These are phyloP conservation scores for Calycopis cecrops DNA, from an alignment of 1,140 invertebrate species.

Conservation along the genomic window DNA sequence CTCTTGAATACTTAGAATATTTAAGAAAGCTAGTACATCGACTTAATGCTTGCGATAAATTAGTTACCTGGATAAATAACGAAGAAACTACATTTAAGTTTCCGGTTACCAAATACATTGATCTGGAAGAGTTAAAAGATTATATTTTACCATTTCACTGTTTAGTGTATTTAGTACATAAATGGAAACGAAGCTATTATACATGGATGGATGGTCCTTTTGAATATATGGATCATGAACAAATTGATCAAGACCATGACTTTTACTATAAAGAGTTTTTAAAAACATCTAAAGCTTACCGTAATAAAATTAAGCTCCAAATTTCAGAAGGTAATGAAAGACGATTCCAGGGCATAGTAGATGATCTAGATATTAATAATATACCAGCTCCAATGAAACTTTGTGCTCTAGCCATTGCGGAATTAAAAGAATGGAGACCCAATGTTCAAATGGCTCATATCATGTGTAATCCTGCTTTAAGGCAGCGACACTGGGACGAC, in stretches of 20 bases:
- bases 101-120: slow-evolving; percentile 82
- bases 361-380: slow-evolving; percentile 85
- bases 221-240: slow-evolving; percentile 84
- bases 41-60: slow-evolving; percentile 82
- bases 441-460: slow-evolving; percentile 87
- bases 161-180: slow-evolving; percentile 76
- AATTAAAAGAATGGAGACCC: slow-evolving; percentile 88
- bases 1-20: slow-evolving; percentile 80
- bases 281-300: slow-evolving; percentile 88
- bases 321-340: slow-evolving; percentile 79
- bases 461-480: slow-evolving; percentile 90
- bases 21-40: slow-evolving; percentile 84
- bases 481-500: slow-evolving; percentile 93
- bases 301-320: slow-evolving; percentile 86
- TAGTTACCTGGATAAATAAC: slow-evolving; percentile 90
- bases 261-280: slow-evolving; percentile 84
- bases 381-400: slow-evolving; percentile 87
- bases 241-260: slow-evolving; percentile 83
- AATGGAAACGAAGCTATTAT: slow-evolving; percentile 88
- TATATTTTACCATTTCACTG: slow-evolving; percentile 82
- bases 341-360: slow-evolving; percentile 81
- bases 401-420: slow-evolving; percentile 80
- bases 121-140: slow-evolving; percentile 83
- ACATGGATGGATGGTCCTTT: slow-evolving; percentile 95
- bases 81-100: slow-evolving; percentile 92